Evolutionary conservation across 2,888 invertebrate genomes (phyloP).

Genomic region (Hemicrepidius hirtus): DNA sequence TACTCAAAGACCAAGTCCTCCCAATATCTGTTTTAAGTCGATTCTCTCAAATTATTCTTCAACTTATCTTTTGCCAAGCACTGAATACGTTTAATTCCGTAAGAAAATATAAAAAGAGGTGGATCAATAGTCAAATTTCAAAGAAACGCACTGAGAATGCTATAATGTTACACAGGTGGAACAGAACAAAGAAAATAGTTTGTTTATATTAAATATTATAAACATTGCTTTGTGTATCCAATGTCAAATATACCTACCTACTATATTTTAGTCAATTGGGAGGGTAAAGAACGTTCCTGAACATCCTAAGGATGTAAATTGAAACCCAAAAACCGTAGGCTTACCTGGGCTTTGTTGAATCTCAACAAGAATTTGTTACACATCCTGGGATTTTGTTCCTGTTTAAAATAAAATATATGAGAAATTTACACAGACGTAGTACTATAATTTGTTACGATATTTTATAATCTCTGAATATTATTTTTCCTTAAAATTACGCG

Average conservation of each 20-base stretch:
- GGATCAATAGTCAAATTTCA: background rate
- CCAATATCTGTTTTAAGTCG: constrained; percentile 16
- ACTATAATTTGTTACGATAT: no score
- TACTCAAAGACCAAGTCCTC: constrained; percentile 7
- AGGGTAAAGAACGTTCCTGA: background rate
- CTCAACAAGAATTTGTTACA: constrained; percentile 1
- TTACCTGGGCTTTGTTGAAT: constrained; percentile 14
- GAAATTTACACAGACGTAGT: background rate
- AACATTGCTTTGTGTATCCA: background rate
- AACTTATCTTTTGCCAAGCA: constrained; percentile 3
- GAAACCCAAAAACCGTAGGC: background rate
- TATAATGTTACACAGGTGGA: no score
- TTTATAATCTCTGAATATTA: no score
- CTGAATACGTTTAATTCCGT: background rate
- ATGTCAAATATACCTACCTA: background rate
- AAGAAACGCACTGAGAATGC: no score
- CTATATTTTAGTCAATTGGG: background rate
- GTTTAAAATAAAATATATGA: background rate
- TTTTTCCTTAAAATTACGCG: no score
- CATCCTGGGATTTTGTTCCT: background rate
- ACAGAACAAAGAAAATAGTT: no score
- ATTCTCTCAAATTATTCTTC: constrained; percentile 9
- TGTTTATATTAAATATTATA: no score
- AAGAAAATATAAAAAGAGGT: background rate
- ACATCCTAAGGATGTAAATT: constrained; percentile 6